Evolutionary conservation across 2,888 invertebrate genomes (phyloP), one percentile per base, ranked within the genome.

Genomic region (Drosophila robusta): DNA sequence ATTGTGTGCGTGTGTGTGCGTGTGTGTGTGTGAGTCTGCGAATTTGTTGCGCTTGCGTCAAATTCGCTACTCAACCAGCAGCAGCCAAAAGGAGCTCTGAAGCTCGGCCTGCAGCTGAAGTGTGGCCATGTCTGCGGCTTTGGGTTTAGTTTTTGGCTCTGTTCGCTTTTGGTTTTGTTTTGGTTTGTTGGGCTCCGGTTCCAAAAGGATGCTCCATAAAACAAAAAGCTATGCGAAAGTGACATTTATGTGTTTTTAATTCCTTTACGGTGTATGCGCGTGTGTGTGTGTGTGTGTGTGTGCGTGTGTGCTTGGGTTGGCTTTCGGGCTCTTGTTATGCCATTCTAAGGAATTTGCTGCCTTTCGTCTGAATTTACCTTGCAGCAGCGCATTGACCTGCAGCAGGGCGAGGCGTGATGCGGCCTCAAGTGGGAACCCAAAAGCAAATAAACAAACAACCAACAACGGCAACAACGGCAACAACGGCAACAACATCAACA

Each of bases 171-270:
- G 52, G 41, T 50, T 49, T 63, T 46, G 68, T 50, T 57, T 66
- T 44, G 38, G 56, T 52, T 67, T 55, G 18, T 24, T 45, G 45
- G 41, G 39, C 22, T 61, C 60, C 29, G 36, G 49, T 54, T 50
- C 46, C 50, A 57, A 75, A 75, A 81, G 81, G 79, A 80, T 80
- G 78, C 75, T 79, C 73, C 85, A 85, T 85, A 85, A 85, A 85
- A 85, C 82, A 87, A 87, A 87, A 84, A 71, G 86, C 73, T 80
- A 70, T 84, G 73, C 75, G 66, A 80, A 85, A 85, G 80, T 85
- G 84, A 87, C 86, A 87, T 85, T 85, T 87, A 84, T 87, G 82
- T 87, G 85, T 78, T 87, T 87, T 84, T 84, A 87, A 84, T 84
- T 82, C 84, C 78, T 76, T 67, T 42, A 39, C 24, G n/a, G 39